Base-by-base conservation (phyloP, 2,888 invertebrate species). In the Rhingia rostrata region DNA sequence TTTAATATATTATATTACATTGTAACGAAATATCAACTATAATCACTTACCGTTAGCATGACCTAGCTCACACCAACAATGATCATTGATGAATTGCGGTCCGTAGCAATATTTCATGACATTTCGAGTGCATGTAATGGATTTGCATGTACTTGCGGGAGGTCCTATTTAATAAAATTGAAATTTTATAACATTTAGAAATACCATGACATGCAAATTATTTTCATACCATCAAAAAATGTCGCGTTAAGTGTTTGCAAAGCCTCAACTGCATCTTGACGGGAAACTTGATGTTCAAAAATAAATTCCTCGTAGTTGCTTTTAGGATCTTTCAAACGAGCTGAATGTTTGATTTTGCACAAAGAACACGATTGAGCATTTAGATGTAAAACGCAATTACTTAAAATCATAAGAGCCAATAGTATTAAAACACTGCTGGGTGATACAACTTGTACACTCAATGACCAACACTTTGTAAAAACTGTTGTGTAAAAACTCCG, bases 51-150 rank as follows among this genome's bases (percentile, higher is more conserved):
- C 91, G 80, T 90, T 89, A 14, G 88, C 86, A 78, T 92, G 91
- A 33, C 90, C 89, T 86, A 90, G 88, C 83, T 92, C 92, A 86
- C 91, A 92, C 89, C 90, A 91, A 83, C 91, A 92, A 86, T 92
- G 91, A 88, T 92, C 91, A 66, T 91, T 91, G 14, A 92, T 88
- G 75, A 92, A 90, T 84, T 91, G 89, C 22, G 88, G 83, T 53
- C 91, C 89, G 12, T 89, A 84, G 79, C 91, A 92, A 86, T 92
- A 92, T 82, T 89, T 89, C 86, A 88, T 86, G 30, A 89, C 88
- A 41, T 88, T 87, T 30, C 88, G 51, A 10, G 88, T 88, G 80
- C 91, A 91, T 12, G 87, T 66, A 7, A 89, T 87, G 4, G 88
- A 87, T 56, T 88, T 88, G 86, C 91, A 91, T 66, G 87, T 88